Evolutionary conservation across 2,113 vertebrate genomes (phyloP).

Genomic region (Accipiter cooperii): DNA sequence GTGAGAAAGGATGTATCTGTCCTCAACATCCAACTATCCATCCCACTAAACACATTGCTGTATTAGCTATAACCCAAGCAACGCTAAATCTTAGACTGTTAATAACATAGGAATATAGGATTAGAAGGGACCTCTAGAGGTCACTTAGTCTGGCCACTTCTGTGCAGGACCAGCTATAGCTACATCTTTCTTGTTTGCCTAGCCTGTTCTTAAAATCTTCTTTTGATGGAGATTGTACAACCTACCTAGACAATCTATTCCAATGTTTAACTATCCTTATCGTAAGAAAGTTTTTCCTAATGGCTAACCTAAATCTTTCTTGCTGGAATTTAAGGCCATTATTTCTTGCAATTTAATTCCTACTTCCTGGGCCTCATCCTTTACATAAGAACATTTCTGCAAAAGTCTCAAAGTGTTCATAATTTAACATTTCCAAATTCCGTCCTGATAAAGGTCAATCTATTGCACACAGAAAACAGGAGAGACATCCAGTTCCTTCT

Average conservation of each 20-base stretch:
- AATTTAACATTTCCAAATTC: not conserved
- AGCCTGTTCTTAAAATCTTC: not conserved
- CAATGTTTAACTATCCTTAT: not conserved
- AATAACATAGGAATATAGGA: not conserved
- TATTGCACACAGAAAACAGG: not conserved
- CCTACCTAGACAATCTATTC: not conserved
- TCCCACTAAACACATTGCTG: not conserved
- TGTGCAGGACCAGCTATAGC: not conserved
- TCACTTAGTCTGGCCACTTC: not conserved
- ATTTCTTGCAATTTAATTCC: constrained; percentile 7
- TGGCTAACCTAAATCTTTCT: not conserved
- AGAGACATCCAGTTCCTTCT: not conserved
- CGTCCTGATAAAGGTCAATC: not conserved
- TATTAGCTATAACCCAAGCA: not conserved
- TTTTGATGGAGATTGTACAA: not conserved
- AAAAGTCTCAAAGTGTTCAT: constrained; percentile 16
- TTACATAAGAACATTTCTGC: not conserved
- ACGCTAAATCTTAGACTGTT: not conserved
- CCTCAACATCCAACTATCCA: not conserved
- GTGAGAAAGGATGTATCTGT: not conserved
- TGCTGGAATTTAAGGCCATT: not conserved
- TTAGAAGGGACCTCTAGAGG: not conserved
- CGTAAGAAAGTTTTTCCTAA: not conserved
- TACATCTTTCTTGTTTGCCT: not conserved
- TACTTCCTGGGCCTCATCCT: not conserved